These are phyloP conservation scores for Oopsacas minuta DNA, from an alignment of 37 sponge, comb jelly and placozoan species.

Conservation along the genomic window DNA sequence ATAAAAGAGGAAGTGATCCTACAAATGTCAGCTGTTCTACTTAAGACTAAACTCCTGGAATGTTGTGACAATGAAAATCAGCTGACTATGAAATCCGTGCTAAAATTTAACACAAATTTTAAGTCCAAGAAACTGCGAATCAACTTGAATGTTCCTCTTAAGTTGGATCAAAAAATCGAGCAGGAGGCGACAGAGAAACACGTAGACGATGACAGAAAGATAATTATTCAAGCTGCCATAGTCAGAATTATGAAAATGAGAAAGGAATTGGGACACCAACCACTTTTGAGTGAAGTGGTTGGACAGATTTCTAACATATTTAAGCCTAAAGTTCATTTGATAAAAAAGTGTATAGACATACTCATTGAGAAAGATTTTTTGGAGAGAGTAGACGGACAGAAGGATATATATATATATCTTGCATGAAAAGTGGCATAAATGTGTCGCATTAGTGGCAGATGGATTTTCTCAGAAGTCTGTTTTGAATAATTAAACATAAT, in stretches of 20 bases:
- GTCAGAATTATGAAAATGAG: constrained; percentile 97
- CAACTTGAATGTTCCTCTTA: constrained; percentile 87
- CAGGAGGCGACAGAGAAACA: constrained; percentile 88
- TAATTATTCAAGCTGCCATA: constrained; percentile 91
- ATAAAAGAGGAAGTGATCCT: neutral
- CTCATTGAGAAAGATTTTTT: constrained; percentile 97
- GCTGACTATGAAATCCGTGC: neutral
- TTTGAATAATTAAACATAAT: neutral
- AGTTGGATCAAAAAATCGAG: constrained; percentile 74
- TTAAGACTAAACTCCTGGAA: neutral
- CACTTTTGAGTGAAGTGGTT: constrained; percentile 81
- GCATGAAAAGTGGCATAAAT: constrained; percentile 44
- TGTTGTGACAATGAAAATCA: neutral
- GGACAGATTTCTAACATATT: constrained; percentile 75
- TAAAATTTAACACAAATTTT: neutral
- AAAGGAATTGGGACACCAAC: constrained; percentile 81
- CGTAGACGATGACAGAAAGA: constrained; percentile 93
- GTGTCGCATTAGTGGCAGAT: no score
- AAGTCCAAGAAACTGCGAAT: constrained; percentile 80
- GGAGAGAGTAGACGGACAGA: constrained; percentile 83
- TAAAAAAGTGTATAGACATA: constrained; percentile 96
- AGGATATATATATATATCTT: constrained; percentile 85
- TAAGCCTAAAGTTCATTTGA: constrained; percentile 82
- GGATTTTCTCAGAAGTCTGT: no score
- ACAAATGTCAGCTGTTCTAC: neutral